Conservation (phyloP, 2,888 invertebrate species). For the Psylliodes chrysocephalus region DNA sequence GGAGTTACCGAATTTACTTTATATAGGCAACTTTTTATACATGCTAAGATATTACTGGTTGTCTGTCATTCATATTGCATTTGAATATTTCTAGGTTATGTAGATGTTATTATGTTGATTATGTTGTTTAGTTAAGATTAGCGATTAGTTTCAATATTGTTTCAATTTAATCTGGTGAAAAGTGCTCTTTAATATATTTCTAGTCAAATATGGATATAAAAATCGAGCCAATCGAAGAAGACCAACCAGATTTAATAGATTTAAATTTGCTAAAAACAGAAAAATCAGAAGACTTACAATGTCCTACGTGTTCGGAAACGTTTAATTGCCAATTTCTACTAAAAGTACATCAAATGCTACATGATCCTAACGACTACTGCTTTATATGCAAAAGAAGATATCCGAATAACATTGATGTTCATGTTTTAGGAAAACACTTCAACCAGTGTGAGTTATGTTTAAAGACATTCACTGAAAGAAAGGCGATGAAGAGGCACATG, state of each 20-base stretch:
- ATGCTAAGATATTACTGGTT: no score
- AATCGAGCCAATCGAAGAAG: neutral
- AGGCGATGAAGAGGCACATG: neutral
- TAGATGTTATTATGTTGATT: no score
- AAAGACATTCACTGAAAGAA: neutral
- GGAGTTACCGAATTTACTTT: no score
- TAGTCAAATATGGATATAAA: neutral
- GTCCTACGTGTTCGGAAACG: neutral
- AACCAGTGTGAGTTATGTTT: neutral
- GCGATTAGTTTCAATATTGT: no score
- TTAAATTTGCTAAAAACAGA: neutral
- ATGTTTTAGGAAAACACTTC: neutral
- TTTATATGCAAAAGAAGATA: neutral
- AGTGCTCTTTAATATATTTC: no score
- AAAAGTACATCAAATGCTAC: neutral
- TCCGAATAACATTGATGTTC: neutral
- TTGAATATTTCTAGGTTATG: no score
- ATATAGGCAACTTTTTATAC: no score
- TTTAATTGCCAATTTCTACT: neutral
- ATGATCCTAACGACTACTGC: neutral
- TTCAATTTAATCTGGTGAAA: no score
- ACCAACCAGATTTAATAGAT: neutral
- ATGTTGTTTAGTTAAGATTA: no score
- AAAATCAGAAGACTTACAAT: neutral
- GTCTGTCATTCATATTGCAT: no score